A percentile compares a stretch with the other conserved stretches of the same genome.
Evolutionary conservation across 2,888 invertebrate species (phyloP).

Genomic region (Coenonympha glycerion): DNA sequence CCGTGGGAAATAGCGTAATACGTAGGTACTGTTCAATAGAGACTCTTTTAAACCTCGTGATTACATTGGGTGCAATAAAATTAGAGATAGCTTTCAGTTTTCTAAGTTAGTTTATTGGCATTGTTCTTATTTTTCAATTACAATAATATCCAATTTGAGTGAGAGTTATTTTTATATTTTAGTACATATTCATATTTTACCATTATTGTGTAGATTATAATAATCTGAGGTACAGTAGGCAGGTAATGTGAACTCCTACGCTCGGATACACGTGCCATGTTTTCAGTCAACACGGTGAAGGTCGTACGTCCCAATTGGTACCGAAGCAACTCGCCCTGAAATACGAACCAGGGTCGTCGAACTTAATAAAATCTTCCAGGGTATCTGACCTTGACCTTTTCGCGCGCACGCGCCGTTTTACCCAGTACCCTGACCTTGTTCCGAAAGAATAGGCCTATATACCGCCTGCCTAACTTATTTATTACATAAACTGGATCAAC

Average conservation of each 20-base stretch:
- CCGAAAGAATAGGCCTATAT: conserved; percentile 51
- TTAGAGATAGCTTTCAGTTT: too few relatives aligned
- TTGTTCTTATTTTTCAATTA: too few relatives aligned
- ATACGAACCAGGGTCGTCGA: conserved; percentile 62
- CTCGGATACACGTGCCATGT: conserved; percentile 58
- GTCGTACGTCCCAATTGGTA: conserved; percentile 47
- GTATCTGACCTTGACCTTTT: conserved; percentile 70
- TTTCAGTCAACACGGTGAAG: conserved; percentile 62
- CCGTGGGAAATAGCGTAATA: too few relatives aligned
- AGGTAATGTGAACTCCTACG: conserved; percentile 48
- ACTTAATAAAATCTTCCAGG: conserved; percentile 72
- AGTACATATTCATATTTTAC: too few relatives aligned
- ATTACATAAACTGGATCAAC: conserved; percentile 15
- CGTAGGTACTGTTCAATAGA: too few relatives aligned
- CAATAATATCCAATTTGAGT: too few relatives aligned
- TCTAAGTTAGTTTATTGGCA: too few relatives aligned
- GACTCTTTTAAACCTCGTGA: too few relatives aligned
- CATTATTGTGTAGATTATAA: conserved; percentile 9
- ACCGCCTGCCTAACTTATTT: conserved; percentile 30
- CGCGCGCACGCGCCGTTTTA: conserved; percentile 67
- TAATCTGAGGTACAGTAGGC: conserved; percentile 27
- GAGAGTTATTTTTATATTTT: too few relatives aligned
- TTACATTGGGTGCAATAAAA: too few relatives aligned
- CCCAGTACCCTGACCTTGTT: conserved; percentile 71
- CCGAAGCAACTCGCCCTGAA: conserved; percentile 62